Evolutionary conservation across 2,888 invertebrate species (phyloP), one percentile per base, ranked within the genome.

Genomic region (Phasia obesa): DNA sequence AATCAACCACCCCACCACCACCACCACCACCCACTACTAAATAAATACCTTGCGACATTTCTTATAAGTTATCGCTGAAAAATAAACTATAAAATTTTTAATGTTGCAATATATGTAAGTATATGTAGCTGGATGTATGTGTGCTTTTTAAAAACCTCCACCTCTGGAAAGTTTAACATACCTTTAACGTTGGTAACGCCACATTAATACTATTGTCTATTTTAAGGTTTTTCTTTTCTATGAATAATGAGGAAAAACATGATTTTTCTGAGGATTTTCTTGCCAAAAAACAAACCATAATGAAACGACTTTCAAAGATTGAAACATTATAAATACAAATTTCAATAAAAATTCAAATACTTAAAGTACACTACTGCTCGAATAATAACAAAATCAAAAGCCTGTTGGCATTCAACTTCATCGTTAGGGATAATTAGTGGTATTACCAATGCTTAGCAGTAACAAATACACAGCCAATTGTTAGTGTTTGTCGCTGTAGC

Each of bases 351-450:
- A 49, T 49, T 47, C 44, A 65, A 57, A 59, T 44, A 75, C 35
- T 38, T 59, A 15, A 53, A 19, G 19, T 42, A 47, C 31, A 78
- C 70, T 64, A 19, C 19, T 60, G 51, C 42, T 38, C 25, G 47
- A 38, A 69, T 71, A 60, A 79, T 35, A 65, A 71, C 21, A 67
- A 79, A 65, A 67, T 67, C 78, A 59, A 65, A 69, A 64, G 74
- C 70, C 65, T 75, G 73, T 82, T 81, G 82, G 76, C 70, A 78
- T 74, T 75, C 77, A 70, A 70, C 55, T 59, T 74, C 71, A 78
- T 81, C 44, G 62, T 70, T 31, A 80, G 76, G 88, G 89, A 89
- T 89, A 89, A 89, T 89, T 89, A 89, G 90, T 88, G 85, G 87
- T 85, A 86, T 86, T 87, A 83, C 85, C 84, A 86, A 88, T 89